phyloP scores from a whole-genome alignment of 2,113 vertebrate genomes.

The Pogonocichla stellata region DNA sequence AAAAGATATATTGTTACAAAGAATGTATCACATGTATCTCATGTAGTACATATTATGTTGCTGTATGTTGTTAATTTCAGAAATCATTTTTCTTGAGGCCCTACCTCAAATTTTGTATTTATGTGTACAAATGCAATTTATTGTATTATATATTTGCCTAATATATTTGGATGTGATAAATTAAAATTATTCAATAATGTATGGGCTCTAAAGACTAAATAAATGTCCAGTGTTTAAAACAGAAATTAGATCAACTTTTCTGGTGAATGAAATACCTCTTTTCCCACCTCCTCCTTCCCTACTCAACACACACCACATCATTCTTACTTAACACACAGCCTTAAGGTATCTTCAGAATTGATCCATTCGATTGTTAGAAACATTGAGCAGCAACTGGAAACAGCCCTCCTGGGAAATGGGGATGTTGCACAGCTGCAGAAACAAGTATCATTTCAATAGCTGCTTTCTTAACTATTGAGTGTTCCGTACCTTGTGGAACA shows the following conservation, averaged over 20 bases:
- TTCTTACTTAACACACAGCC: constrained; percentile 54
- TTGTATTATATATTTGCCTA: constrained; percentile 97
- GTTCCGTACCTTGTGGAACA: constrained; percentile 40
- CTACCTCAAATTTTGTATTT: constrained; percentile 99
- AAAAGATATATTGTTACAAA: constrained; percentile 83
- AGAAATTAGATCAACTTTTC: neutral
- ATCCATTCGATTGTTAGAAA: constrained; percentile 60
- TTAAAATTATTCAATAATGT: constrained; percentile 90
- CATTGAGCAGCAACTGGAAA: constrained; percentile 49
- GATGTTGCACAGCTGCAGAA: constrained; percentile 47
- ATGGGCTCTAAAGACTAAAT: constrained; percentile 89
- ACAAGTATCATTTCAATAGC: constrained; percentile 62
- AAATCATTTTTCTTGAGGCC: constrained; percentile 95
- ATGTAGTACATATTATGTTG: constrained; percentile 80
- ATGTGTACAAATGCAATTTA: constrained; percentile 98
- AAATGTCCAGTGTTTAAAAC: constrained; percentile 93
- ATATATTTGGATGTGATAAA: constrained; percentile 93
- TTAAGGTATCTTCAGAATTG: constrained; percentile 47
- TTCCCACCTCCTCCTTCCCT: neutral
- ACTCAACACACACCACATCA: neutral
- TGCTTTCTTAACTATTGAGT: constrained; percentile 54
- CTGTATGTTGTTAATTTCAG: constrained; percentile 87
- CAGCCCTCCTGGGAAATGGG: constrained; percentile 45
- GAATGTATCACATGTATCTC: constrained; percentile 78
- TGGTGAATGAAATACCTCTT: neutral